Conservation (phyloP, 2,113 vertebrate species). For the Zosterops pallidus region DNA sequence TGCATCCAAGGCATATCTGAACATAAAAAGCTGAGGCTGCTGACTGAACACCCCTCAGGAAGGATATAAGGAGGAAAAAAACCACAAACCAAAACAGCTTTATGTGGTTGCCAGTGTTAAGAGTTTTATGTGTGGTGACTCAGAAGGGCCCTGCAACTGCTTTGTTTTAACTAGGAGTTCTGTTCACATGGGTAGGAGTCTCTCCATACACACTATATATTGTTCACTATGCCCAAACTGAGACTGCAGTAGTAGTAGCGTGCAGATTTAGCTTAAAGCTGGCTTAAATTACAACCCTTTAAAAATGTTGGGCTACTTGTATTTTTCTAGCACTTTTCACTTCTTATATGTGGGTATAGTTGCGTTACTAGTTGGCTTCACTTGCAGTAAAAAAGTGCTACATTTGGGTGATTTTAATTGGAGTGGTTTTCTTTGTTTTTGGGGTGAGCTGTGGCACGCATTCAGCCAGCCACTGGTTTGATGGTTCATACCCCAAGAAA, state of each 20-base stretch:
- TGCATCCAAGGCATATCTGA: not conserved
- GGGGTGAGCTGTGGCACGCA: not conserved
- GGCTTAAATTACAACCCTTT: not conserved
- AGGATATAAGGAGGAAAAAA: not conserved
- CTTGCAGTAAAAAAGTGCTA: not conserved
- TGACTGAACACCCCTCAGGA: not conserved
- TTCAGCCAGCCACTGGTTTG: not conserved
- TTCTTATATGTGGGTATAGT: accelerated
- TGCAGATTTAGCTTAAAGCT: not conserved
- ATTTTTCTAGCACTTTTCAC: not conserved
- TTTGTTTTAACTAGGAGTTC: not conserved
- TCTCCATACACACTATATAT: not conserved
- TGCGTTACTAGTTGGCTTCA: not conserved
- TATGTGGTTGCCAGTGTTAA: not conserved
- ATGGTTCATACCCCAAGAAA: not conserved
- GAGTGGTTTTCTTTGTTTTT: not conserved
- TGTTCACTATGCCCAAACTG: not conserved
- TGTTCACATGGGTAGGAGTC: not conserved
- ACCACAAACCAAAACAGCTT: not conserved
- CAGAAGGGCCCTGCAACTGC: not conserved
- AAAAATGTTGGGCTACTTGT: not conserved
- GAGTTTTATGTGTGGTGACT: not conserved
- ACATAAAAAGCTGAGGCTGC: not conserved
- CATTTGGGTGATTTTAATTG: not conserved
- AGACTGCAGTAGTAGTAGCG: not conserved